These are phyloP conservation scores for Habroteleia sp. DNA, from an alignment of 2,888 invertebrate species.

Conservation along the genomic window DNA sequence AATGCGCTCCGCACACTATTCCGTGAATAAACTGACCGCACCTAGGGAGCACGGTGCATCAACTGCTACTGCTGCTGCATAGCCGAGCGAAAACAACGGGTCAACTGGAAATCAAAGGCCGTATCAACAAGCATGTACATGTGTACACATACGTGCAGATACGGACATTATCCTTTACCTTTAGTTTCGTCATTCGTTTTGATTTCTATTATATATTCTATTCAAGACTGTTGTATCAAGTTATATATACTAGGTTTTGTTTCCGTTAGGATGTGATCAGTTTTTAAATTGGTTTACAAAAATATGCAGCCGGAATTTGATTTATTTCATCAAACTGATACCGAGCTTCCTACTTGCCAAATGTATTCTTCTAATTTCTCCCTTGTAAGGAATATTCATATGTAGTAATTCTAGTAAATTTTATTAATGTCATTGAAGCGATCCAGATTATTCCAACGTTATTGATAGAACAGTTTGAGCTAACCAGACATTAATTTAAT, in stretches of 20 bases:
- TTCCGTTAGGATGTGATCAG: background rate
- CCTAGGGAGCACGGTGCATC: conserved; percentile 73
- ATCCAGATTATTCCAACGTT: too few species aligned
- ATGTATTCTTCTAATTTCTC: too few species aligned
- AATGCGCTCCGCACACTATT: conserved; percentile 63
- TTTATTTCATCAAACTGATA: too few species aligned
- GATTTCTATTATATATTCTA: conserved; percentile 41
- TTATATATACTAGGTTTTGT: background rate
- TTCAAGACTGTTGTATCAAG: conserved; percentile 21
- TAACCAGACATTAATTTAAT: too few species aligned
- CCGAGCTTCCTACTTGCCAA: too few species aligned
- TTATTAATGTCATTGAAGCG: too few species aligned
- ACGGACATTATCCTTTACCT: conserved; percentile 43
- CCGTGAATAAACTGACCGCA: conserved; percentile 77
- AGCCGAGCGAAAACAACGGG: conserved; percentile 78
- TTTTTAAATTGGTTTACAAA: background rate
- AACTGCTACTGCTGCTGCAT: conserved; percentile 72
- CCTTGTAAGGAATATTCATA: too few species aligned
- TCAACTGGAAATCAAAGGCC: conserved; percentile 74
- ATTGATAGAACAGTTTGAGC: too few species aligned
- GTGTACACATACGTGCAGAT: conserved; percentile 35
- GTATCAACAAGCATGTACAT: conserved; percentile 68
- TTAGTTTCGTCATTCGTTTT: conserved; percentile 38
- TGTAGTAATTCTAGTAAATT: too few species aligned
- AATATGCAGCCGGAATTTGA: too few species aligned